Percentiles rank a stretch among this genome's conserved stretches.
Conservation (phyloP, 2,888 invertebrate genomes). For the Allygus modestus region DNA sequence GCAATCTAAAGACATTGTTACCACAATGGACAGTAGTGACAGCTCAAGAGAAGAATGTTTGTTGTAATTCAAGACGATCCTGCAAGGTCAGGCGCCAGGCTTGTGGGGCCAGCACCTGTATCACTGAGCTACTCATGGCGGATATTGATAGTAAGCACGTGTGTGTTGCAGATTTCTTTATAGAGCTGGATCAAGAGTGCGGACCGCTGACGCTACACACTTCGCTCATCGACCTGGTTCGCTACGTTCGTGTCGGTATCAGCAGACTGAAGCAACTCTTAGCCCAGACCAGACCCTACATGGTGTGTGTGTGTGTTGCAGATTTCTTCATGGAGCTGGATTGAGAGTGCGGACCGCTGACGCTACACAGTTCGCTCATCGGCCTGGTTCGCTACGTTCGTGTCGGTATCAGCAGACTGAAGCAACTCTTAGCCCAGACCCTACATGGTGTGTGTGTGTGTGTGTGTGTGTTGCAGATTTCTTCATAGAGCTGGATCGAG, state of each 20-base stretch:
- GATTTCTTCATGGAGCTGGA: constrained; percentile 95
- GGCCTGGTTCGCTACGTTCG: constrained; percentile 92
- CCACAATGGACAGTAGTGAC: too few relatives aligned
- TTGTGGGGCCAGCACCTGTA: too few relatives aligned
- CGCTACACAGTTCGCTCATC: constrained; percentile 91
- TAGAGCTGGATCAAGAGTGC: constrained; percentile 90
- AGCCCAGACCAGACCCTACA: not conserved
- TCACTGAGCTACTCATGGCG: too few relatives aligned
- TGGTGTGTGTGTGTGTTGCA: constrained; percentile 82
- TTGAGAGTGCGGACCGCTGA: constrained; percentile 90
- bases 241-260: constrained; percentile 88
- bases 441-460: too few relatives aligned
- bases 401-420: constrained; percentile 79
- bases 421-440: constrained; percentile 66
- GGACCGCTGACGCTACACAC: constrained; percentile 93
- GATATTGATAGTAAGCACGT: too few relatives aligned
- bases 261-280: constrained; percentile 71
- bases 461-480: constrained; percentile 86
- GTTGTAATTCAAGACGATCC: too few relatives aligned
- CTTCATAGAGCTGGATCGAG: constrained; percentile 92
- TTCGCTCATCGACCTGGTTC: constrained; percentile 91
- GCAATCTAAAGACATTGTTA: too few relatives aligned
- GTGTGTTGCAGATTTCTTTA: constrained; percentile 91
- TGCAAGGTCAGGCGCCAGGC: too few relatives aligned
- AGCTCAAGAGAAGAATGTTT: too few relatives aligned